Percentiles rank a stretch among this genome's conserved stretches.
Conservation (phyloP, 2,888 invertebrate species). For the Mesoligia furuncula region DNA sequence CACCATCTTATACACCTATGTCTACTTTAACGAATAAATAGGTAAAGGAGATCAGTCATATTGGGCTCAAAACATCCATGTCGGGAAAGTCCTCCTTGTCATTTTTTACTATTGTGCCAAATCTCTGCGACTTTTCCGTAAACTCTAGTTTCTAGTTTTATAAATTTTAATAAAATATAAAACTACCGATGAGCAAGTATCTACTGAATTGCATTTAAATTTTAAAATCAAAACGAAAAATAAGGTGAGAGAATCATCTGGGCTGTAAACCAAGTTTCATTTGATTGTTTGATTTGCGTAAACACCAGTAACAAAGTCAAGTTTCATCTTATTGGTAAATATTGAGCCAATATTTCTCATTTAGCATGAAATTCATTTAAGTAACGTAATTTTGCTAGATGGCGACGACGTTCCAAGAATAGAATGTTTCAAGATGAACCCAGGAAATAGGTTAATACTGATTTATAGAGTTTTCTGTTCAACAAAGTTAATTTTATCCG, state of each 20-base stretch:
- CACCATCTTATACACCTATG: no score
- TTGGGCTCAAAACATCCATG: no score
- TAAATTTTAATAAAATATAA: no score
- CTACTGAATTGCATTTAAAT: no score
- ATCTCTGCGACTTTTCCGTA: no score
- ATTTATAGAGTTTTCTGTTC: slow-evolving; percentile 17
- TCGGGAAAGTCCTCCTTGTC: no score
- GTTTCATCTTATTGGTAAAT: slow-evolving; percentile 19
- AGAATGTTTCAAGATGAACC: slow-evolving; percentile 22
- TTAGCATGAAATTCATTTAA: slow-evolving; percentile 35
- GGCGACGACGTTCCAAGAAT: slow-evolving; percentile 4
- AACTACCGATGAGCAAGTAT: no score
- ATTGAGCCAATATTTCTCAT: slow-evolving; percentile 36
- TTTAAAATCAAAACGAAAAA: not conserved
- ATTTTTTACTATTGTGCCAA: no score
- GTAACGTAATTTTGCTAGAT: slow-evolving; percentile 36
- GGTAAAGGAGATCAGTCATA: no score
- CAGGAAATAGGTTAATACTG: slow-evolving; percentile 28
- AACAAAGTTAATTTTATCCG: not conserved
- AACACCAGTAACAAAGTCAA: slow-evolving; percentile 9
- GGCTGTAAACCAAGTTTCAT: not conserved
- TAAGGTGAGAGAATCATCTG: not conserved
- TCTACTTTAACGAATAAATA: no score
- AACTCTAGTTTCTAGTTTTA: no score
- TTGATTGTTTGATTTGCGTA: not conserved